phyloP scores from a whole-genome alignment of 2,113 vertebrate species.

The Sylvietta virens region DNA sequence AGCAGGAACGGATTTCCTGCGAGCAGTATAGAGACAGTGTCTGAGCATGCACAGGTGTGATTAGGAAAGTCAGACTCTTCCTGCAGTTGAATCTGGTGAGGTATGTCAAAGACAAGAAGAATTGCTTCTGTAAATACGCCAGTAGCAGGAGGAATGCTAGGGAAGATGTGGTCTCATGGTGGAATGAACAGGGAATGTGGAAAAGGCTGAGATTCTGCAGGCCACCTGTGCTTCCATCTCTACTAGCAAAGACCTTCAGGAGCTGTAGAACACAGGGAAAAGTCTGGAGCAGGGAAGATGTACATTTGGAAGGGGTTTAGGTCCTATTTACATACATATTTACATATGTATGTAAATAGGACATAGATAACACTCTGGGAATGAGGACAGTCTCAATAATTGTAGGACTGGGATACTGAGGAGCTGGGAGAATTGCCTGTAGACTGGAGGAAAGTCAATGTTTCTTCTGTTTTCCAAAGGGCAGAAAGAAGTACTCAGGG shows the following conservation, averaged over 20 bases:
- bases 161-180: not conserved
- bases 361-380: not conserved
- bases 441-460: not conserved
- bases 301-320: not conserved
- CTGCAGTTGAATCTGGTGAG: not conserved
- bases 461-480: not conserved
- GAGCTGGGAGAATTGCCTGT: not conserved
- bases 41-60: not conserved
- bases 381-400: not conserved
- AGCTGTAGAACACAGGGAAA: not conserved
- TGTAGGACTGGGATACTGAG: fast-evolving
- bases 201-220: not conserved
- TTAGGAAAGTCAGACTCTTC: not conserved
- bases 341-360: no score
- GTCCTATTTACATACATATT: no score
- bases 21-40: not conserved
- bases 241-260: not conserved
- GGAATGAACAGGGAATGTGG: not conserved
- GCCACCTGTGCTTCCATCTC: fast-evolving
- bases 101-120: not conserved
- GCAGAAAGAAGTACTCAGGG: not conserved
- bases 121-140: not conserved
- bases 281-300: not conserved
- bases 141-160: not conserved
- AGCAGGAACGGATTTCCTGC: not conserved